Conservation (phyloP, 2,888 invertebrate species). For the Nycteola revayana region DNA sequence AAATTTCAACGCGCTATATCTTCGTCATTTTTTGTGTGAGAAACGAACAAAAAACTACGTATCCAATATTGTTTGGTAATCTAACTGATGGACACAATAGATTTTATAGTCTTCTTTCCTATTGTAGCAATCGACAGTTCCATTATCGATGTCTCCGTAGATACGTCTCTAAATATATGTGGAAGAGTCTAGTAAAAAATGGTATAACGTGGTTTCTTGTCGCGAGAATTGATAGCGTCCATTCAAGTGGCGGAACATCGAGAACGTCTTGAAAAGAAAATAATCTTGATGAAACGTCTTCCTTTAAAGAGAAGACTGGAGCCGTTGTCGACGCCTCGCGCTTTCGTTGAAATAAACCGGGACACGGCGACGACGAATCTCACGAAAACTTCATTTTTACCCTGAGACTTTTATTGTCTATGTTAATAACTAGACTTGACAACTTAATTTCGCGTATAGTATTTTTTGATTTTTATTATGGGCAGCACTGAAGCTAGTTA, state of each 20-base stretch:
- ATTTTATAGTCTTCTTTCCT: too few species aligned
- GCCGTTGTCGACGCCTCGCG: conserved; percentile 42
- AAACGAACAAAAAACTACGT: too few species aligned
- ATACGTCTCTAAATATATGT: conserved; percentile 6
- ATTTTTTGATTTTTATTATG: too few species aligned
- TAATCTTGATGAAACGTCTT: conserved; percentile 72
- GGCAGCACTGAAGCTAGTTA: too few species aligned
- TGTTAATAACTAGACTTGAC: conserved; percentile 52
- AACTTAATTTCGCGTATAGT: too few species aligned
- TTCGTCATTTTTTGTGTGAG: too few species aligned
- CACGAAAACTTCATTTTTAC: conserved; percentile 61
- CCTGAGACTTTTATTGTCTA: conserved; percentile 54
- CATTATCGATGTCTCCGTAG: conserved; percentile 22
- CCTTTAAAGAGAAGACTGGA: conserved; percentile 61
- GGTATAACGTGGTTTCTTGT: conserved; percentile 31
- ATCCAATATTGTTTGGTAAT: too few species aligned
- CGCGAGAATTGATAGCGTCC: conserved; percentile 53
- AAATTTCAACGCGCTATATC: too few species aligned
- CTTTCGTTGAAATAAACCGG: conserved; percentile 51
- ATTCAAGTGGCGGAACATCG: conserved; percentile 47
- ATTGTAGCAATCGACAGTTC: too few species aligned
- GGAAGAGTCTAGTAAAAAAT: conserved; percentile 18
- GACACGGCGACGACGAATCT: conserved; percentile 45
- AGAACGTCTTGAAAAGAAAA: conserved; percentile 60
- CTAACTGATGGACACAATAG: too few species aligned